Evolutionary conservation across 2,888 invertebrate species (phyloP).

Genomic region (Apeira syringaria): DNA sequence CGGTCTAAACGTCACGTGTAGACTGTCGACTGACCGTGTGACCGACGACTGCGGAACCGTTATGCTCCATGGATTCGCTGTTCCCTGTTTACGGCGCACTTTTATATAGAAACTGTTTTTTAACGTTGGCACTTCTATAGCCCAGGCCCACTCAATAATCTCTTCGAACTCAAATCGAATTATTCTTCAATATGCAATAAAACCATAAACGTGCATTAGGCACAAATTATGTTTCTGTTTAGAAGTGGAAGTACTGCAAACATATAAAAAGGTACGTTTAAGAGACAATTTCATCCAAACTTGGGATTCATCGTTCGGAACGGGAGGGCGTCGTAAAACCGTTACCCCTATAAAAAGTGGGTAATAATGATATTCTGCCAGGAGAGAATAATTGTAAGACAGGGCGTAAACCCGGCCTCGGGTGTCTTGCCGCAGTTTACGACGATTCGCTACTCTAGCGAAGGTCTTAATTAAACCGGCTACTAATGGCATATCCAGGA

Average conservation of each 20-base stretch:
- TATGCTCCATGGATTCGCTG: conserved; percentile 7
- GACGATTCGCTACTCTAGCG: conserved; percentile 42
- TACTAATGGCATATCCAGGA: conserved; percentile 33
- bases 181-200: conserved; percentile 21
- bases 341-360: conserved; percentile 57
- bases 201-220: conserved; percentile 18
- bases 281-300: conserved; percentile 34
- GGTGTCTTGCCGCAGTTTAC: conserved; percentile 48
- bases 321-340: conserved; percentile 50
- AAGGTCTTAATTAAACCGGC: conserved; percentile 56
- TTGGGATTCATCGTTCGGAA: conserved; percentile 34
- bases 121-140: conserved; percentile 6
- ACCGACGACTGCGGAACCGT: conserved; percentile 24
- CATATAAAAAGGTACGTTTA: conserved; percentile 32
- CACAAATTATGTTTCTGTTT: conserved; percentile 22
- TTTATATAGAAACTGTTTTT: neutral
- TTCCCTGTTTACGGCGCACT: conserved; percentile 9
- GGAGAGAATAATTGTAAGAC: conserved; percentile 61
- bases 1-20: conserved; percentile 27
- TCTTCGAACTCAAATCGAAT: conserved; percentile 14
- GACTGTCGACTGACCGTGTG: conserved; percentile 1
- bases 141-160: conserved; percentile 13
- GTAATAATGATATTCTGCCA: conserved; percentile 61
- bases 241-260: conserved; percentile 25
- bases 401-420: conserved; percentile 44